These are phyloP conservation scores for Heliconius charithonia DNA, from an alignment of 2,888 invertebrate genomes.

Conservation along the genomic window DNA sequence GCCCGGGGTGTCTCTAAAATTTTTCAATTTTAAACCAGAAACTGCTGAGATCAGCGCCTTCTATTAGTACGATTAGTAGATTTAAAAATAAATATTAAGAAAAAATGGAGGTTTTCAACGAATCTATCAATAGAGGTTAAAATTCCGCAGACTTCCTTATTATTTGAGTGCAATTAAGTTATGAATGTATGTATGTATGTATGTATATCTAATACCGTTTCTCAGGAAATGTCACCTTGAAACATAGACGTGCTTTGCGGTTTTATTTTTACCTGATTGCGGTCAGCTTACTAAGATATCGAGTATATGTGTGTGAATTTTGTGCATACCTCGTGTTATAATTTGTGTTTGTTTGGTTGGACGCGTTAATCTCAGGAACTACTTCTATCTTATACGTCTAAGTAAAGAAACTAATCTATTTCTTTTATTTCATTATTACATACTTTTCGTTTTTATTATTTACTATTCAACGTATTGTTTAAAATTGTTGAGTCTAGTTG, in stretches of 20 bases:
- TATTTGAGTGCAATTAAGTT: conserved; percentile 8
- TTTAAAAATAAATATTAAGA: neutral
- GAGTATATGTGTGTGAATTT: neutral
- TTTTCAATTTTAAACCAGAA: neutral
- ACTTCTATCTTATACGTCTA: neutral
- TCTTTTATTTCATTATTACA: too few species aligned
- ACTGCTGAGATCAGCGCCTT: neutral
- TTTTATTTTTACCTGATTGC: neutral
- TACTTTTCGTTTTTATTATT: too few species aligned
- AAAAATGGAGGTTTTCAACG: neutral
- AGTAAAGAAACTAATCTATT: too few species aligned
- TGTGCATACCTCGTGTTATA: neutral
- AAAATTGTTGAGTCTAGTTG: too few species aligned
- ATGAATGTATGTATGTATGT: neutral
- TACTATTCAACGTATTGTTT: too few species aligned
- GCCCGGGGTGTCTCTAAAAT: too few species aligned
- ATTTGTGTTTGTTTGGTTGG: neutral
- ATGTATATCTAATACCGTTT: conserved; percentile 4
- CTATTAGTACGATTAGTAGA: neutral
- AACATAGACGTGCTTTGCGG: conserved; percentile 1
- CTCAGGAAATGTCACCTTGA: conserved; percentile 13
- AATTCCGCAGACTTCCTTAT: conserved; percentile 20
- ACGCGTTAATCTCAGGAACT: neutral
- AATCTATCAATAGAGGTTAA: neutral
- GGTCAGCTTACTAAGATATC: neutral